These are phyloP conservation scores for Albula goreensis DNA, from an alignment of 2,113 vertebrate species.

Conservation along the genomic window DNA sequence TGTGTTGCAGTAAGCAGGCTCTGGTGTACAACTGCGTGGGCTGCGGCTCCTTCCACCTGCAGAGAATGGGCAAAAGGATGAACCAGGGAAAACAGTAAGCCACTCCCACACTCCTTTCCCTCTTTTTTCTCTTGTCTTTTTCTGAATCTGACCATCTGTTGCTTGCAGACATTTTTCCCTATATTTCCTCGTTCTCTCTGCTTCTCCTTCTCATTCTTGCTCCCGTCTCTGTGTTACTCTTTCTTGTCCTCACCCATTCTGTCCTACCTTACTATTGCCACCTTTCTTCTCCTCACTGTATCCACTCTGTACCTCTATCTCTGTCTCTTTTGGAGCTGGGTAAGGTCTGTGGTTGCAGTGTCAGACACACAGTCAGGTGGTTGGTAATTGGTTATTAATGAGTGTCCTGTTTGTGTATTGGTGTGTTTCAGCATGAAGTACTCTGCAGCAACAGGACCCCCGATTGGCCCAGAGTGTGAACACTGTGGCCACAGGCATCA, in stretches of 20 bases:
- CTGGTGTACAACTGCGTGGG: constrained; percentile 89
- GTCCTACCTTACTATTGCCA: too few species aligned
- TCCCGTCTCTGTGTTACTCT: neutral
- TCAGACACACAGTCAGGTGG: neutral
- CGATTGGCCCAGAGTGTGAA: constrained; percentile 74
- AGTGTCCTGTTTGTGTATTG: constrained; percentile 7
- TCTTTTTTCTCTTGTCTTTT: neutral
- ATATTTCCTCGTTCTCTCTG: neutral
- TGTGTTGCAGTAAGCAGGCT: constrained; percentile 80
- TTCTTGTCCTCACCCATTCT: neutral
- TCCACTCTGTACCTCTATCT: neutral
- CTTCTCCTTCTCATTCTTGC: neutral
- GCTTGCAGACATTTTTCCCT: neutral
- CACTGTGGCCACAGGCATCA: constrained; percentile 86
- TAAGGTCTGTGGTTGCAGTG: neutral
- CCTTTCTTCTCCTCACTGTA: neutral
- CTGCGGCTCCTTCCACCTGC: constrained; percentile 83
- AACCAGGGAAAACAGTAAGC: constrained; percentile 74
- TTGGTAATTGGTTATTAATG: neutral
- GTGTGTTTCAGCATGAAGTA: constrained; percentile 78
- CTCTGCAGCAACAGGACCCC: constrained; percentile 81
- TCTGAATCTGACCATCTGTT: neutral
- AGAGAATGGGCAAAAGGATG: constrained; percentile 77
- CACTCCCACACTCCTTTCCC: neutral
- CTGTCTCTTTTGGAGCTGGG: neutral